Percentiles rank a stretch among this genome's conserved stretches.
phyloP scores from a whole-genome alignment of 2,113 vertebrate genomes.

The Ophthalmolycus amberensis region DNA sequence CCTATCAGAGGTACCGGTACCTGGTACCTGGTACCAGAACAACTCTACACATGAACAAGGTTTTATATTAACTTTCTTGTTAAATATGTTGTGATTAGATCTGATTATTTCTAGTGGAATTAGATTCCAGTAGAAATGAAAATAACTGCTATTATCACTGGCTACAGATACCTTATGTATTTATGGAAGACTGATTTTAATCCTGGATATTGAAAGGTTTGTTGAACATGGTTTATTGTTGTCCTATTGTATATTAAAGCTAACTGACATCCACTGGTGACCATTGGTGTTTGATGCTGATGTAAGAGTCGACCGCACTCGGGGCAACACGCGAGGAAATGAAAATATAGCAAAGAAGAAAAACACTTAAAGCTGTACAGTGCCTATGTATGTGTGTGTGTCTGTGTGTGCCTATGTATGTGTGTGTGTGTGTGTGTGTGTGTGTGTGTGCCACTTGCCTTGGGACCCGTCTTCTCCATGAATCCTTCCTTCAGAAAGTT shows the following conservation, averaged over 20 bases:
- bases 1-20: too few relatives aligned
- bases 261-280: too few relatives aligned
- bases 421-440: constrained; percentile 8
- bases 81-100: not conserved
- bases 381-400: not conserved
- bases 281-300: not conserved
- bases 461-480: constrained; percentile 95
- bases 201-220: too few relatives aligned
- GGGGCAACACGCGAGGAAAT: not conserved
- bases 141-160: not conserved
- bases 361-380: not conserved
- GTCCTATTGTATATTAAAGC: too few relatives aligned
- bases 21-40: too few relatives aligned
- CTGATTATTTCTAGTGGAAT: too few relatives aligned
- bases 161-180: not conserved
- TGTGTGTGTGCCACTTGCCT: constrained; percentile 76
- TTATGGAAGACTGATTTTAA: not conserved
- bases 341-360: not conserved
- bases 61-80: too few relatives aligned
- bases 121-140: not conserved
- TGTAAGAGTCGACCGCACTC: not conserved
- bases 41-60: too few relatives aligned
- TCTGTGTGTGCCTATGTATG: not conserved
- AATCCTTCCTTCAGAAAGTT: constrained; percentile 93
- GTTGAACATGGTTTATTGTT: too few relatives aligned